Percentiles rank a stretch among this genome's conserved stretches.
These are phyloP conservation scores for Cyrtonyx montezumae DNA, from an alignment of 2,113 vertebrate species.

Conservation along the genomic window DNA sequence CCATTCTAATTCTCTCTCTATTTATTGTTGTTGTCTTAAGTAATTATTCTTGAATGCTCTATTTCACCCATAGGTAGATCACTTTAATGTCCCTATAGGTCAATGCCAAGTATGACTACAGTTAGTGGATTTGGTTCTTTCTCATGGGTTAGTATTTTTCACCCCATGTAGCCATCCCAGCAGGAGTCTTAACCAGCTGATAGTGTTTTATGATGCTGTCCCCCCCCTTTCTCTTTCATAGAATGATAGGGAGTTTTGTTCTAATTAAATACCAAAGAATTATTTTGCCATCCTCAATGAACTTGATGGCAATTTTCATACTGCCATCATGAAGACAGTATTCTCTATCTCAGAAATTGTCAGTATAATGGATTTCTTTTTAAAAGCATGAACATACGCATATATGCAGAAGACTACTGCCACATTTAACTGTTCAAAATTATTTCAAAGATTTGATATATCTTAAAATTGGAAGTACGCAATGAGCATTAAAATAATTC, in stretches of 20 bases:
- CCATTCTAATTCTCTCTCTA: background rate
- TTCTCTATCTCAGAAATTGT: background rate
- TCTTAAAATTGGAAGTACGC: fast-evolving
- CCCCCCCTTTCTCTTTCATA: background rate
- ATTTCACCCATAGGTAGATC: background rate
- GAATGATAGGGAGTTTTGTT: background rate
- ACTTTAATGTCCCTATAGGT: background rate
- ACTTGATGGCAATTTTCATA: background rate
- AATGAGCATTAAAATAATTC: background rate
- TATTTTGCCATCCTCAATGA: background rate
- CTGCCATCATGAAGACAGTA: background rate
- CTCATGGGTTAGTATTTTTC: background rate
- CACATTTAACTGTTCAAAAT: background rate
- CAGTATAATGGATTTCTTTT: background rate
- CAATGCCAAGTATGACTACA: background rate
- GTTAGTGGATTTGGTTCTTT: background rate
- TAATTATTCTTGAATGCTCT: background rate
- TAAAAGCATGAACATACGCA: background rate
- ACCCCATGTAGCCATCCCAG: background rate
- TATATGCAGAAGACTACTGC: background rate
- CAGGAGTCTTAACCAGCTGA: background rate
- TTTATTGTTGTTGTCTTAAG: background rate
- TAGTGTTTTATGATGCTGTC: background rate
- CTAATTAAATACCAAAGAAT: background rate
- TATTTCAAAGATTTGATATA: background rate